Evolutionary conservation across 2,113 vertebrate species (phyloP).

Genomic region (Lagopus muta): DNA sequence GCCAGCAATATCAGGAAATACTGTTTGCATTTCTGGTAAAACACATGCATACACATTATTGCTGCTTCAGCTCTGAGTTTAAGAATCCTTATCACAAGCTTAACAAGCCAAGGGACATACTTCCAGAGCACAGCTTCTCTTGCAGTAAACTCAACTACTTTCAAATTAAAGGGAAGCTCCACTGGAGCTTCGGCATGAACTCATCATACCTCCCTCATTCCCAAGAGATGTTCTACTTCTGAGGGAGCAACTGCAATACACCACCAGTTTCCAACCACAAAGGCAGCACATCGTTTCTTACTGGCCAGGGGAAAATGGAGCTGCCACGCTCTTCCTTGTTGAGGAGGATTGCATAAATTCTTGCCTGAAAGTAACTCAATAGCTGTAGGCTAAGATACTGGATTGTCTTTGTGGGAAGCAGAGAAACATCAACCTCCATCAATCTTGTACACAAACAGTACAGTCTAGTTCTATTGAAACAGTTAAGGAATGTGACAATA

Average conservation of each 20-base stretch:
- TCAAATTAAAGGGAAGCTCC: neutral
- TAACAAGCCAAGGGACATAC: rapidly evolving
- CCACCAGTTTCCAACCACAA: rapidly evolving
- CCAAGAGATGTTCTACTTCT: neutral
- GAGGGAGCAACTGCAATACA: neutral
- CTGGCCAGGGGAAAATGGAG: neutral
- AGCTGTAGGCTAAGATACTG: neutral
- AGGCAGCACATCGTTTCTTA: neutral
- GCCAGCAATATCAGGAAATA: neutral
- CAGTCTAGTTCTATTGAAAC: neutral
- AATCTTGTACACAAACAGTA: neutral
- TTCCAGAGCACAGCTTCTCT: neutral
- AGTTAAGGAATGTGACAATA: neutral
- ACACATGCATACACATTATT: neutral
- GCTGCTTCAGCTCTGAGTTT: neutral
- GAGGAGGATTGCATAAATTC: neutral
- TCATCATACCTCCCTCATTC: neutral
- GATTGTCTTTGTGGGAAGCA: neutral
- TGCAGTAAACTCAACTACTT: rapidly evolving
- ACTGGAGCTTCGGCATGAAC: neutral
- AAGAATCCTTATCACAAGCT: neutral
- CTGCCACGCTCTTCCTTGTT: neutral
- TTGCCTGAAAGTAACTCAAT: neutral
- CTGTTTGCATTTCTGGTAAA: neutral
- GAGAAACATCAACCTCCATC: neutral